Evolutionary conservation across 2,797 vertebrate genomes (phyloP).

Genomic region (Linurgus olivaceus): DNA sequence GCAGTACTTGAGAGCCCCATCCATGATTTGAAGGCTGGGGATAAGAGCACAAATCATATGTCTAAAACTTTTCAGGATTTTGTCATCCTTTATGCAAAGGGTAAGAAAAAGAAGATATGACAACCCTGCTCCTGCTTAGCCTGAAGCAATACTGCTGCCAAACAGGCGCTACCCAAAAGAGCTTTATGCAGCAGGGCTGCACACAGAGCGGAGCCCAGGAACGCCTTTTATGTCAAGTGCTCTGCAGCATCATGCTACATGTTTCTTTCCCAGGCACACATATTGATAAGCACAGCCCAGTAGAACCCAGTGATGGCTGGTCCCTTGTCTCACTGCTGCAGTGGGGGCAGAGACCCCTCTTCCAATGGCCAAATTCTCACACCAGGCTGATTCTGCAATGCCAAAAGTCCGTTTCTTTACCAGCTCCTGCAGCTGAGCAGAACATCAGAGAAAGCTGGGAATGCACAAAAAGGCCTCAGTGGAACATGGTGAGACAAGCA

Average conservation of each 20-base stretch:
- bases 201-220: background rate
- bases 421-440: background rate
- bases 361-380: background rate
- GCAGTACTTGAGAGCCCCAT: background rate
- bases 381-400: background rate
- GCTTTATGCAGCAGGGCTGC: background rate
- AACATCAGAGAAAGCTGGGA: background rate
- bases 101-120: background rate
- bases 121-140: background rate
- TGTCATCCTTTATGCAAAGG: background rate
- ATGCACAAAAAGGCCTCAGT: background rate
- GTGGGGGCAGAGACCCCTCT: background rate
- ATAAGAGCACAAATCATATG: background rate
- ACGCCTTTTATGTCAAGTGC: background rate
- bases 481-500: background rate
- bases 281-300: background rate
- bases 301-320: background rate
- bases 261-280: background rate
- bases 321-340: background rate
- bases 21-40: background rate
- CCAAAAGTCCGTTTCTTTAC: background rate
- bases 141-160: background rate
- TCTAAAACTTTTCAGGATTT: background rate
- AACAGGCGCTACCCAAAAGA: background rate
- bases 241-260: background rate